Evolutionary conservation across 2,113 vertebrate species (phyloP), one percentile per base, ranked within the genome.

Genomic region (Rhabdomys dilectus): DNA sequence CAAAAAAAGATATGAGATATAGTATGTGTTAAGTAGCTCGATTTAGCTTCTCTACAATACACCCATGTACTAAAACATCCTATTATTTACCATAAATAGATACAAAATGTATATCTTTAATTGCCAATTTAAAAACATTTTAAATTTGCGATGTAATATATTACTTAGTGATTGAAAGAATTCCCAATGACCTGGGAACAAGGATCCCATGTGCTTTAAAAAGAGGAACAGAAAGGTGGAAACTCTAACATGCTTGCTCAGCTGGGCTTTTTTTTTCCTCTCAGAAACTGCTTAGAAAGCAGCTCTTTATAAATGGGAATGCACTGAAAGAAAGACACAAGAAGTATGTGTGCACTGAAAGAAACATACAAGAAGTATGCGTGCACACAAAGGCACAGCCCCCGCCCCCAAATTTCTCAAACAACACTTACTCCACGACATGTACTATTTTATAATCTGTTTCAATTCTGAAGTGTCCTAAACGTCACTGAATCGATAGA

Each of bases 321-420:
- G 78, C 62, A 82, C 64, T 53, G 5, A 82, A 92, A 91, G 45
- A 89, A 94, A 92, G 34, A 21, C 68, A 60, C 7, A 93, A 34
- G 36, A 68, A 68, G 17, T 39, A 7, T 34, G 13, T 34, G 29
- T 1, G 19, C n/a, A n/a, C n/a, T n/a, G n/a, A n/a, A n/a, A n/a
- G n/a, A n/a, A n/a, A n/a, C n/a, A n/a, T n/a, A n/a, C n/a, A n/a
- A n/a, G n/a, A n/a, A n/a, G n/a, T n/a, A n/a, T n/a, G n/a, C n/a
- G n/a, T n/a, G n/a, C 29, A 80, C 12, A 66, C 48, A 91, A 62
- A 90, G 3, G 68, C 9, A 72, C 60, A 95, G 80, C 1, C 45
- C 8, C 62, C n/a, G n/a, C 60, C 19, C 24, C 60, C 93, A 80
- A 58, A n/a, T 6, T 26, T 53, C 66, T 76, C 48, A 89, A 8